Base-by-base conservation (phyloP, 2,797 vertebrate species). In the Lutjanus campechanus region DNA sequence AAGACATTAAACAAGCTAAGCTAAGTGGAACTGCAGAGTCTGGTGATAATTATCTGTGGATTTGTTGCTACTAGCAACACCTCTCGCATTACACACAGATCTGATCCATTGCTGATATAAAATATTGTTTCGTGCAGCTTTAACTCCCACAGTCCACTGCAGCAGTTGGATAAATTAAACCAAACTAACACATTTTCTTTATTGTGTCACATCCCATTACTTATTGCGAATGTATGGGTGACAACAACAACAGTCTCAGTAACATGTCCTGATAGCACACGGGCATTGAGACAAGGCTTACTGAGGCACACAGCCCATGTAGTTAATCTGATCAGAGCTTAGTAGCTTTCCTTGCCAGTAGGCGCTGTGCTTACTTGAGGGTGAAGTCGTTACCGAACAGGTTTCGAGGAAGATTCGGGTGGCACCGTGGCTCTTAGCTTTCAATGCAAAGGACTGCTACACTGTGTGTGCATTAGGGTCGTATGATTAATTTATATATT, bases 281-380 rank as follows among this genome's bases (percentile, higher is more conserved):
- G 22, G 41, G 47, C 8, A 46, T 55, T 29, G 36, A 29, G n/a
- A 60, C 47, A 2, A 46, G 46, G 66, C 79, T 77, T 70, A 62
- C n/a, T 22, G 59, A 44, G 56, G 60, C 59, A 65, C 51, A 55
- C 72, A 40, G 40, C 54, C 43, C 49, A n/a, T 75, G 44, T 1
- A 11, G 67, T 25, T 77, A 80, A 84, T 82, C 73, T 72, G 53
- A 85, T 83, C 72, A 81, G 68, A 66, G 67, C 54, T 85, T 53
- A 88, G 74, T 3, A 60, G 63, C 73, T 49, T 13, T 41, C 59
- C 41, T 65, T 64, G 61, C 55, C n/a, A 70, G 60, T n/a, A 50
- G 76, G 54, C 67, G 3, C 15, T 8, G 40, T 9, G 66, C 53
- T 66, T 56, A 82, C 85, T 59, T n/a, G 53, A 70, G 78, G 36